Evolutionary conservation across 2,888 invertebrate species (phyloP).

Genomic region (Drosophila koepferae): DNA sequence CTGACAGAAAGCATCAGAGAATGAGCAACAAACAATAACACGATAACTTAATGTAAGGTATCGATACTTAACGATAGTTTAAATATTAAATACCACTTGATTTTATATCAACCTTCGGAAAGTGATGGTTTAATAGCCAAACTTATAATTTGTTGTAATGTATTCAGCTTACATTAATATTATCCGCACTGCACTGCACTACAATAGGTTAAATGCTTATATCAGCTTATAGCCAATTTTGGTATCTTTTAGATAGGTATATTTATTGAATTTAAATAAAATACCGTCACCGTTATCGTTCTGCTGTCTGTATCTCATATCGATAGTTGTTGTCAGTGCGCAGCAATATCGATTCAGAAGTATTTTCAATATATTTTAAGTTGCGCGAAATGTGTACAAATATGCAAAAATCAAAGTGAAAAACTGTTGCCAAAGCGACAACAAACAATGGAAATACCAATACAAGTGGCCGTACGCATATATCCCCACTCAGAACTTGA

Average conservation of each 20-base stretch:
- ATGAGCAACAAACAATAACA: not conserved
- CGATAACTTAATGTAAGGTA: not conserved
- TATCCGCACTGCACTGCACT: not conserved
- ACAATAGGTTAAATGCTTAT: not conserved
- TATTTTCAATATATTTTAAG: slow-evolving; percentile 51
- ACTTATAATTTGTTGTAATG: too few relatives aligned
- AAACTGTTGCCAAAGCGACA: slow-evolving; percentile 31
- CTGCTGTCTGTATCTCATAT: not conserved
- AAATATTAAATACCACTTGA: not conserved
- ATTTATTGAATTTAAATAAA: not conserved
- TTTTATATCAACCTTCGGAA: not conserved
- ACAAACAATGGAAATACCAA: slow-evolving; percentile 89
- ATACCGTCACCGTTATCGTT: not conserved
- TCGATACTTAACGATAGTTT: slow-evolving; percentile 9
- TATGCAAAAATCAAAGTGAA: slow-evolving; percentile 52
- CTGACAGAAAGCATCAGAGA: slow-evolving; percentile 10
- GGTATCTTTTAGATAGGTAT: not conserved
- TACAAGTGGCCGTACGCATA: slow-evolving; percentile 90
- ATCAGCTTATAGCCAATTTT: not conserved
- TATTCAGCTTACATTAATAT: not conserved
- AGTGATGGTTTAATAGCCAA: too few relatives aligned
- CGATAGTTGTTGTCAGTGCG: slow-evolving; percentile 56
- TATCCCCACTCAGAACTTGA: slow-evolving; percentile 84
- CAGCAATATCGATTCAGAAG: slow-evolving; percentile 80
- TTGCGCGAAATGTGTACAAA: slow-evolving; percentile 54